These are phyloP conservation scores for Indicator maculatus DNA, from an alignment of 2,113 vertebrate genomes.

Conservation along the genomic window DNA sequence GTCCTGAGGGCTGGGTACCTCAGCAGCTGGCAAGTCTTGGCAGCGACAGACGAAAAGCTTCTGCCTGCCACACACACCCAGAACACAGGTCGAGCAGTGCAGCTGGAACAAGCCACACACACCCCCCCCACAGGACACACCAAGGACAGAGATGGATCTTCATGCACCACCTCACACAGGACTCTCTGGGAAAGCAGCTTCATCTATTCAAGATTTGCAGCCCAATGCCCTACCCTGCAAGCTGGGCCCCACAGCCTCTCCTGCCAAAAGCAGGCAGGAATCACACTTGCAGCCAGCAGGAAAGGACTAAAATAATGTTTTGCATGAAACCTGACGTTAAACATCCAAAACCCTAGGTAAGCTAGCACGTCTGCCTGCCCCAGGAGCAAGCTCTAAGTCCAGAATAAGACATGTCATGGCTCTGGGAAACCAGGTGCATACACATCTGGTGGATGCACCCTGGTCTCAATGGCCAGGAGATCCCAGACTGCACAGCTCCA, in stretches of 20 bases:
- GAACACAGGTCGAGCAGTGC: not conserved
- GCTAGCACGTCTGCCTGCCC: not conserved
- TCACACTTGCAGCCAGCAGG: not conserved
- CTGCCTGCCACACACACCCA: not conserved
- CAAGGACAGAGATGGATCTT: not conserved
- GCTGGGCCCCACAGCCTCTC: not conserved
- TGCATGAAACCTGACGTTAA: not conserved
- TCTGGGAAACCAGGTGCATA: not conserved
- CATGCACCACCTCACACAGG: not conserved
- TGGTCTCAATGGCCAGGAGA: not conserved
- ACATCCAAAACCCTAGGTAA: not conserved
- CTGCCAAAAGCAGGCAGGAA: not conserved
- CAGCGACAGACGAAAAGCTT: not conserved
- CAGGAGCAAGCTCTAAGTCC: not conserved
- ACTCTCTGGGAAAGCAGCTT: not conserved
- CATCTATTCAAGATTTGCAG: not conserved
- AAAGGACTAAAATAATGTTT: not conserved
- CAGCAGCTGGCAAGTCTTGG: not conserved
- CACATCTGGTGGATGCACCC: not conserved
- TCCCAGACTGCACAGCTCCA: not conserved
- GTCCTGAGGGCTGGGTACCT: not conserved
- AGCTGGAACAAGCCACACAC: rapidly evolving
- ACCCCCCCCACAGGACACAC: rapidly evolving
- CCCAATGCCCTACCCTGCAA: no score
- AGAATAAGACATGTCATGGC: not conserved